A percentile compares a stretch with the other conserved stretches of the same genome.
Evolutionary conservation across 2,797 vertebrate genomes (phyloP).

Genomic region (Heteromormyrus szaboi): DNA sequence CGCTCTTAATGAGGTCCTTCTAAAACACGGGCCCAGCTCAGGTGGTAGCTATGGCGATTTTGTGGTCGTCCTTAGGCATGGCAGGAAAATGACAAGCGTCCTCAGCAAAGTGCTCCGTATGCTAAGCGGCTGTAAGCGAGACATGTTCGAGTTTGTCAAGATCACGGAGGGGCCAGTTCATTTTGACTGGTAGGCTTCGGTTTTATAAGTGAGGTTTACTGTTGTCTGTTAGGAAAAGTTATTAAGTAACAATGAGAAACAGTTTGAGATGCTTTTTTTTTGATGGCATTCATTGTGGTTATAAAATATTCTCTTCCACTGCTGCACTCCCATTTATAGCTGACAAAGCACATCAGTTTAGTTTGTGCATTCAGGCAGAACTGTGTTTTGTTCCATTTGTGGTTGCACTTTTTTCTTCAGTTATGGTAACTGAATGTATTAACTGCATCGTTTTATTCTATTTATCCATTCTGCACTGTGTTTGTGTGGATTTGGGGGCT

Average conservation of each 20-base stretch:
- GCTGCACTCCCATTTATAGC: not conserved
- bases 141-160: not conserved
- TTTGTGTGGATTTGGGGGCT: not conserved
- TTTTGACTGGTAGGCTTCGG: not conserved
- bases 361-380: constrained; percentile 4
- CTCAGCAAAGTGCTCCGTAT: not conserved
- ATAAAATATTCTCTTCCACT: not conserved
- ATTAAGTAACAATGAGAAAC: not conserved
- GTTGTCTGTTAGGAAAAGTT: not conserved
- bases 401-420: not conserved
- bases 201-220: not conserved
- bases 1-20: not conserved
- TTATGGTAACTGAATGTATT: not conserved
- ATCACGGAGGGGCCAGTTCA: not conserved
- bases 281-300: not conserved
- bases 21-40: not conserved
- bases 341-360: not conserved
- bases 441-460: not conserved
- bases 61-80: not conserved
- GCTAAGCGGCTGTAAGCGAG: not conserved
- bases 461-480: not conserved
- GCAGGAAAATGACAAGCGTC: not conserved
- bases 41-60: not conserved
- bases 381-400: not conserved
- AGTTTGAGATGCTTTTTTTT: not conserved